Conservation (phyloP, 2,888 invertebrate genomes). For the Morpho helenor region DNA sequence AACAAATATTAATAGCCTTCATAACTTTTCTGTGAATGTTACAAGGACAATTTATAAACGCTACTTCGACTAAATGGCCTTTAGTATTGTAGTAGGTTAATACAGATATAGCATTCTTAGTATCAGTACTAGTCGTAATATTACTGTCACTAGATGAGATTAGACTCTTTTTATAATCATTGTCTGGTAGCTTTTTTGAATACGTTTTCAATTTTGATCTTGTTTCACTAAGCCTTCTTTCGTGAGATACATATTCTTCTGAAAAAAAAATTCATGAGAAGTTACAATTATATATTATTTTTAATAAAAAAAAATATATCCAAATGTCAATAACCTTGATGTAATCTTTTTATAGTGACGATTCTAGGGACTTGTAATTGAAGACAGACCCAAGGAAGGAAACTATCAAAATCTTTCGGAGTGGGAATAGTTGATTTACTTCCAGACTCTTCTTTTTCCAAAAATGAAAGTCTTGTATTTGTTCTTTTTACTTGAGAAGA, state of each 20-base stretch:
- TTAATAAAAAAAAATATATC: neutral
- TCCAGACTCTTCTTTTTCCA: neutral
- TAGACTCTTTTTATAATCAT: neutral
- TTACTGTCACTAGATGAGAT: neutral
- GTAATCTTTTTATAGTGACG: slow-evolving; percentile 30
- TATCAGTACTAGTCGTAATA: neutral
- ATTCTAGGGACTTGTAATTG: slow-evolving; percentile 32
- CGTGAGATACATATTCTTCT: slow-evolving; percentile 14
- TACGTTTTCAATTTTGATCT: slow-evolving; percentile 8
- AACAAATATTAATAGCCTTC: slow-evolving; percentile 37
- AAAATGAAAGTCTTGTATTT: slow-evolving; percentile 3
- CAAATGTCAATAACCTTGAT: slow-evolving; percentile 32
- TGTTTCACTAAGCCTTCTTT: slow-evolving; percentile 3
- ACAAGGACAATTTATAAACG: slow-evolving; percentile 30
- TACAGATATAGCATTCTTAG: slow-evolving; percentile 27
- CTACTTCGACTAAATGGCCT: slow-evolving; percentile 38
- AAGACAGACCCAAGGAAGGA: slow-evolving; percentile 49
- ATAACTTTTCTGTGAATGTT: slow-evolving; percentile 38
- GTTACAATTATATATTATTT: neutral
- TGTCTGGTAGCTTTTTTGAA: neutral
- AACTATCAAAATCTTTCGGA: slow-evolving; percentile 44
- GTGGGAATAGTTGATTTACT: slow-evolving; percentile 23
- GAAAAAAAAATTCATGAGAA: slow-evolving; percentile 4
- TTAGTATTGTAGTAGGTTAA: slow-evolving; percentile 37
- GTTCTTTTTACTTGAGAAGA: neutral